phyloP scores from a whole-genome alignment of 2,888 invertebrate genomes.

The Xanthia togata region DNA sequence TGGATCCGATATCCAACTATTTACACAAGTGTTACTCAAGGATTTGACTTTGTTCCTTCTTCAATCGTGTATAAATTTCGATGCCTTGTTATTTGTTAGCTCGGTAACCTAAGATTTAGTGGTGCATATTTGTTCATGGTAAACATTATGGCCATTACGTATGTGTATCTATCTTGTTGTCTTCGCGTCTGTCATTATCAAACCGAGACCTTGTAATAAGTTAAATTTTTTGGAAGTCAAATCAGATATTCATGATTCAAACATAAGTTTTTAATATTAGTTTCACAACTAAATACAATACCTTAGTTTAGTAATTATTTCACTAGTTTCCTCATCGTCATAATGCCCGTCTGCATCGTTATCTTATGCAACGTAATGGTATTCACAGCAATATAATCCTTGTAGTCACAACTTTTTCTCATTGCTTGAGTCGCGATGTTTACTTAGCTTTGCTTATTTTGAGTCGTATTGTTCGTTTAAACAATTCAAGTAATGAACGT shows the following conservation, averaged over 20 bases:
- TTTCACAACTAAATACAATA: conserved; percentile 1
- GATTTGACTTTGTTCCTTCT: conserved; percentile 69
- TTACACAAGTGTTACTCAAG: conserved; percentile 84
- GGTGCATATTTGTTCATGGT: conserved; percentile 25
- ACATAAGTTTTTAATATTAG: not conserved
- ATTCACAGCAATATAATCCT: conserved; percentile 2
- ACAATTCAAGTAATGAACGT: conserved; percentile 65
- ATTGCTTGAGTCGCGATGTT: conserved; percentile 9
- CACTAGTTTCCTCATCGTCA: conserved; percentile 39
- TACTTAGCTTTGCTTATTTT: conserved; percentile 32
- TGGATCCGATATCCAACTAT: conserved; percentile 78
- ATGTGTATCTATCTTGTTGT: conserved; percentile 14
- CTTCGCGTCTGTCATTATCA: conserved; percentile 34
- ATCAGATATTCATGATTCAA: conserved; percentile 17
- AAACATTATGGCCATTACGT: conserved; percentile 16
- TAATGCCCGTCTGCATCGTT: not conserved
- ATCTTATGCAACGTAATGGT: conserved; percentile 21
- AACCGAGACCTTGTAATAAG: conserved; percentile 18
- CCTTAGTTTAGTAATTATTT: conserved; percentile 41
- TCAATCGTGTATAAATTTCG: conserved; percentile 31
- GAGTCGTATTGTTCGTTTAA: conserved; percentile 54
- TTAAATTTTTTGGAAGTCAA: conserved; percentile 35
- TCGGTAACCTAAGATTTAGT: conserved; percentile 1
- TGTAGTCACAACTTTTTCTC: conserved; percentile 30
- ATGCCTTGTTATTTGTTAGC: conserved; percentile 23